Evolutionary conservation across 2,888 invertebrate genomes (phyloP), one percentile per base, ranked within the genome.

Genomic region (Oxytorus armatus): DNA sequence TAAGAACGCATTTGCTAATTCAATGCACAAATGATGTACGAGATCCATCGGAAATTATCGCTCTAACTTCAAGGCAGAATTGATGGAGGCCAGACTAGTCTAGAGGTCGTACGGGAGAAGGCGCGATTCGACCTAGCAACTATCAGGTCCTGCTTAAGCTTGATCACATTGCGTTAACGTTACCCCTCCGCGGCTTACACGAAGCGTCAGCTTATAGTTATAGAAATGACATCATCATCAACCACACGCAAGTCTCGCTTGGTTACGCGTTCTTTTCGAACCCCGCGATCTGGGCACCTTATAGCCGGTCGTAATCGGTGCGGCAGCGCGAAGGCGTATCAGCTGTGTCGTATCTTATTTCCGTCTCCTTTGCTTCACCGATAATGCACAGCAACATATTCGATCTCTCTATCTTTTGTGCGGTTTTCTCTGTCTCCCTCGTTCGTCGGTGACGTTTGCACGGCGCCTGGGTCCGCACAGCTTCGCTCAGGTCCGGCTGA

Each of bases 331-430:
- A 82, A 85, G 90, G 90, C 90, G 89, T 91, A 91, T 91, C 90
- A 89, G 89, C 87, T 86, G 89, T 86, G 87, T 87, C 88, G 88
- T 90, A 90, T 90, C 90, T 91, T 90, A 90, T 91, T 90, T 89
- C 88, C 88, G 87, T 88, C 87, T 87, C 61, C n/a, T 72, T 72
- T 57, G 25, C 44, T 63, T 49, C 44, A 42, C n/a, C 61, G 23
- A 44, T 39, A 18, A 25, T 53, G 23, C 53, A 53, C 61, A 23
- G 23, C 72, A 55, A 74, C 70, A 57, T 42, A 42, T 66, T 79
- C 29, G 23, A 66, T 10, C 21, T 16, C 57, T 63, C 68, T 23
- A 36, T 63, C 55, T 61, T 55, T 49, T 53, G 3, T 66, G n/a
- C 51, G 65, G 33, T 53, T 49, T 29, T 44, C 36, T 44, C 21